These are phyloP conservation scores for Lagopus muta DNA, from an alignment of 2,113 vertebrate genomes.

Conservation along the genomic window DNA sequence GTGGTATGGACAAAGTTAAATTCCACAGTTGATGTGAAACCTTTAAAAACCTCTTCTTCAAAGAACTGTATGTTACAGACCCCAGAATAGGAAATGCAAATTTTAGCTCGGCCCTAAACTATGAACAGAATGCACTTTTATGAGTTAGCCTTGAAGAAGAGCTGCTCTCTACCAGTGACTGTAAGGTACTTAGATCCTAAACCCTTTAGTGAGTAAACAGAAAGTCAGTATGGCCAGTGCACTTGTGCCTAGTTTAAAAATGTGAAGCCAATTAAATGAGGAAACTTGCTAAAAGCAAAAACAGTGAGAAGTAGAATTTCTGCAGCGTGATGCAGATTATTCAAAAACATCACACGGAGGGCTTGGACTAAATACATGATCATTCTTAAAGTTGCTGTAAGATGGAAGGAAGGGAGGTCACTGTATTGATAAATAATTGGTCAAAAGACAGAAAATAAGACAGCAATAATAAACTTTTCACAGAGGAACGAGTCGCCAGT, in stretches of 20 bases:
- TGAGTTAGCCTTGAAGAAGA: not conserved
- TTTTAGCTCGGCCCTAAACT: not conserved
- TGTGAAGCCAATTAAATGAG: not conserved
- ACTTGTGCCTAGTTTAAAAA: not conserved
- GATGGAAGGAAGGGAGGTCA: not conserved
- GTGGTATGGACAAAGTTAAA: not conserved
- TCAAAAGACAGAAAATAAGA: not conserved
- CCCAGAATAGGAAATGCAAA: not conserved
- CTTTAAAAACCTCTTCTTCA: not conserved
- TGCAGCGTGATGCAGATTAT: not conserved
- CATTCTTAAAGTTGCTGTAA: not conserved
- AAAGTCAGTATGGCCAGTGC: not conserved
- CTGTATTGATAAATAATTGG: not conserved
- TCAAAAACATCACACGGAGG: not conserved
- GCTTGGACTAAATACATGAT: not conserved
- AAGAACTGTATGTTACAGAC: not conserved
- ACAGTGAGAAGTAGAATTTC: not conserved
- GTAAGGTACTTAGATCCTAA: not conserved
- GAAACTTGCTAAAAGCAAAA: not conserved
- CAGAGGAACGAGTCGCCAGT: not conserved
- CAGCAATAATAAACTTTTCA: not conserved
- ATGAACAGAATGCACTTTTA: not conserved
- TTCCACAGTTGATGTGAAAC: fast-evolving
- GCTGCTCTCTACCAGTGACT: not conserved
- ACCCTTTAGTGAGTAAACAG: not conserved